Evolutionary conservation across 2,113 vertebrate genomes (phyloP).

Genomic region (Bettongia penicillata): DNA sequence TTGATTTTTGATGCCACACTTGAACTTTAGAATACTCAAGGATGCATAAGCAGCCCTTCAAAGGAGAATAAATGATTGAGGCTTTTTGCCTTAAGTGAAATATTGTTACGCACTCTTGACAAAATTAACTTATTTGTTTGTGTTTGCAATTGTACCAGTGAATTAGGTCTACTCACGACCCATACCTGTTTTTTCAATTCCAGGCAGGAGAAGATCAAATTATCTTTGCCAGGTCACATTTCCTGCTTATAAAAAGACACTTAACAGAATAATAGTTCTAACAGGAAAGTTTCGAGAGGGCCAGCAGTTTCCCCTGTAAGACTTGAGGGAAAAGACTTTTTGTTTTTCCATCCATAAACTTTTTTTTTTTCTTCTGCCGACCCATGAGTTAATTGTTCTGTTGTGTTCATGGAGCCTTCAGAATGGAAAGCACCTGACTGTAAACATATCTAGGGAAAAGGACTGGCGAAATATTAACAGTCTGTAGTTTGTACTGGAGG

Average conservation of each 20-base stretch:
- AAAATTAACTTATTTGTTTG: constrained; percentile 81
- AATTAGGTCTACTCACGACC: constrained; percentile 51
- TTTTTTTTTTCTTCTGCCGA: constrained; percentile 47
- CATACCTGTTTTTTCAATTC: constrained; percentile 36
- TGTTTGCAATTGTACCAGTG: constrained; percentile 72
- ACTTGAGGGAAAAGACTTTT: background rate
- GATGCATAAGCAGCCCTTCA: constrained; percentile 72
- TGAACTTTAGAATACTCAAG: constrained; percentile 84
- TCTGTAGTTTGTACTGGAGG: constrained; percentile 9
- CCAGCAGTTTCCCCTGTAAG: constrained; percentile 67
- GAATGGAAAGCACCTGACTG: constrained; percentile 56
- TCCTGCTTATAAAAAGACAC: constrained; percentile 72
- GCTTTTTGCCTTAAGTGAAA: constrained; percentile 78
- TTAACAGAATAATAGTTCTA: constrained; percentile 63
- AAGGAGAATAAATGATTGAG: constrained; percentile 74
- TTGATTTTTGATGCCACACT: constrained; percentile 82
- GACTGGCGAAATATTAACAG: constrained; percentile 27
- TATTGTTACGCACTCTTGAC: constrained; percentile 77
- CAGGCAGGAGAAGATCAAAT: constrained; percentile 64
- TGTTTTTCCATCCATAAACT: background rate
- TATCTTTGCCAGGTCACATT: constrained; percentile 75
- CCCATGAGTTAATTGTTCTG: constrained; percentile 40
- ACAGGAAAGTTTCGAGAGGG: constrained; percentile 68
- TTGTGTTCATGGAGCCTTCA: constrained; percentile 48
- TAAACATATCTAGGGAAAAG: constrained; percentile 58